Conservation (phyloP, 2,888 invertebrate species). For the Lithodes maja region DNA sequence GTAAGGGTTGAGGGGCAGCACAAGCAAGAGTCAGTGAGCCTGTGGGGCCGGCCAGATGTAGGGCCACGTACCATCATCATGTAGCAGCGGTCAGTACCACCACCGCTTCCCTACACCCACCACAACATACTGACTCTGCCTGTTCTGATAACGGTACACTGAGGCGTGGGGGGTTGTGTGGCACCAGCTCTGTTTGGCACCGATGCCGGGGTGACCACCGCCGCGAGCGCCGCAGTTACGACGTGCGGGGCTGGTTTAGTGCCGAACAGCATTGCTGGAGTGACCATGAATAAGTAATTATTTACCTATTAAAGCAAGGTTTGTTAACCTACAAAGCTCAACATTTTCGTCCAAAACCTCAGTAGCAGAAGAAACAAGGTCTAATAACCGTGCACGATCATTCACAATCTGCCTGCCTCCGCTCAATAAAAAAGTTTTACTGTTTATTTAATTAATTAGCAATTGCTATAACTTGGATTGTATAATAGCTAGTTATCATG, state of each 20-base stretch:
- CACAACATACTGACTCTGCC: too few species aligned
- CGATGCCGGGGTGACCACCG: background rate
- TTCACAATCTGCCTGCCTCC: too few species aligned
- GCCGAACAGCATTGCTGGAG: background rate
- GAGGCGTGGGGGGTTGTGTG: background rate
- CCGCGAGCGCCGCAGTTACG: background rate
- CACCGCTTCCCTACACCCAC: too few species aligned
- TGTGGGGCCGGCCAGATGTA: slow-evolving; percentile 36
- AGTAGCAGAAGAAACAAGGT: too few species aligned
- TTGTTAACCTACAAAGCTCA: too few species aligned
- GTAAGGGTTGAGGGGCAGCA: slow-evolving; percentile 38
- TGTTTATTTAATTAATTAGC: too few species aligned
- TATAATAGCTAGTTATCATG: too few species aligned
- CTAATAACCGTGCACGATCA: too few species aligned
- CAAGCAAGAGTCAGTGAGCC: slow-evolving; percentile 55
- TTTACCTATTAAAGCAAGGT: background rate
- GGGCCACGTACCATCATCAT: slow-evolving; percentile 48
- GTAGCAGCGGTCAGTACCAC: slow-evolving; percentile 55
- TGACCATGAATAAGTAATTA: background rate
- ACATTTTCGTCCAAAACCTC: too few species aligned
- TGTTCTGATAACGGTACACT: background rate
- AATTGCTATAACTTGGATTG: too few species aligned
- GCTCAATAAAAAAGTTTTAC: too few species aligned
- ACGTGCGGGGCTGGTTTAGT: background rate
- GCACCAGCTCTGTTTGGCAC: background rate